A percentile compares a stretch with the other conserved stretches of the same genome.
Conservation (phyloP, 1,140 invertebrate genomes). For the Himalopsyche phryganea region DNA sequence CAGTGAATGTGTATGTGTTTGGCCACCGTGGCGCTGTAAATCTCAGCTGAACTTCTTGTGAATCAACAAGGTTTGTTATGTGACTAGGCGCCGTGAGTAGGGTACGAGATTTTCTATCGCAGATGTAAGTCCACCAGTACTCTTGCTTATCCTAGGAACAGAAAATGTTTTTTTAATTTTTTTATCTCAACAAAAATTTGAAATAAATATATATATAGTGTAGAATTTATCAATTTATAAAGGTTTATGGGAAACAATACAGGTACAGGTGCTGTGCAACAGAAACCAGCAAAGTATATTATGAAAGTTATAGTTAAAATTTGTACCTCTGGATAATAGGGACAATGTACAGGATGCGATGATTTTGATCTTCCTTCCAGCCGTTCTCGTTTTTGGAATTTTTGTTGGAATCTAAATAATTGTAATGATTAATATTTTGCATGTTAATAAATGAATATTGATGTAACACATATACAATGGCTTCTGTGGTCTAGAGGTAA, state of each 20-base stretch:
- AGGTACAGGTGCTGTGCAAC: too few relatives aligned
- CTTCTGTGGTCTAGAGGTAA: too few relatives aligned
- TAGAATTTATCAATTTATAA: too few relatives aligned
- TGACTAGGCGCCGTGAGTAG: constrained; percentile 89
- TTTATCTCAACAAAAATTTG: too few relatives aligned
- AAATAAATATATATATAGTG: too few relatives aligned
- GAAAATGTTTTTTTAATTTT: too few relatives aligned
- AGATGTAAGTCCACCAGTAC: constrained; percentile 99
- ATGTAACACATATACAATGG: too few relatives aligned
- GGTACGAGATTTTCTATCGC: constrained; percentile 87
- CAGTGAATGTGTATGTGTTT: constrained; percentile 89
- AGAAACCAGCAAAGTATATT: too few relatives aligned
- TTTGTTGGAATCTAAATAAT: constrained; percentile 61
- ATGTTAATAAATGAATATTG: too few relatives aligned
- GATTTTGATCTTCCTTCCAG: constrained; percentile 90
- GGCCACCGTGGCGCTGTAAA: constrained; percentile 94
- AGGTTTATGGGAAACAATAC: too few relatives aligned
- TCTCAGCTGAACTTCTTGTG: constrained; percentile 86
- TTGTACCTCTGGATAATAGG: constrained; percentile 82
- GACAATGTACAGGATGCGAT: constrained; percentile 95
- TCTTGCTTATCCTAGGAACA: constrained; percentile 85
- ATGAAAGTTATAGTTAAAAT: too few relatives aligned
- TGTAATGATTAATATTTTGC: too few relatives aligned
- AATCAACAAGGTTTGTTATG: constrained; percentile 77
- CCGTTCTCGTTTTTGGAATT: constrained; percentile 77